These are phyloP conservation scores for Formica exsecta DNA, from an alignment of 1,140 invertebrate species.

Conservation along the genomic window DNA sequence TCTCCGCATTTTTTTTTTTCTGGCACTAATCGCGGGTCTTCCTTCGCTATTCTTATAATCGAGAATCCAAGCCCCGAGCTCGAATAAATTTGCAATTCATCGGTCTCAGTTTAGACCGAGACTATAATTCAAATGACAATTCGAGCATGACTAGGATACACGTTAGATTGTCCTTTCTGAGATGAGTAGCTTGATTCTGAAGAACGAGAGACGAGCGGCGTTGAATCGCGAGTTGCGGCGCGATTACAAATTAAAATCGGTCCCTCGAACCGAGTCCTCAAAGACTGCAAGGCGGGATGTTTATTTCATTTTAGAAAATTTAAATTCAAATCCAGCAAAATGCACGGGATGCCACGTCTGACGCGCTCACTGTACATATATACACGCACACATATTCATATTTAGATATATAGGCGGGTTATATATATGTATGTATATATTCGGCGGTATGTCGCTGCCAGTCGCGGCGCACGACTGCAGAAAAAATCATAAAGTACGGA, in stretches of 20 bases:
- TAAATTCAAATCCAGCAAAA: constrained; percentile 69
- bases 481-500: constrained; percentile 83
- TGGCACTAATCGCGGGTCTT: background rate
- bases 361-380: background rate
- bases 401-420: background rate
- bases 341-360: background rate
- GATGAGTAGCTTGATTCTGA: background rate
- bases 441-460: constrained; percentile 30
- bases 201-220: constrained; percentile 10
- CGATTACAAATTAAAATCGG: constrained; percentile 77
- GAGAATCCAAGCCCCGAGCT: background rate
- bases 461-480: constrained; percentile 60
- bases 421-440: background rate
- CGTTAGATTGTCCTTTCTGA: background rate
- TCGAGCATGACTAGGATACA: constrained; percentile 32
- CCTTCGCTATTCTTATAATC: background rate
- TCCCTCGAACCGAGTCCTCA: background rate
- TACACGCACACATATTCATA: background rate
- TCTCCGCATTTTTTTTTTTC: background rate
- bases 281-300: background rate
- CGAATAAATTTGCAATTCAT: constrained; percentile 68
- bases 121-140: constrained; percentile 65
- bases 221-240: background rate
- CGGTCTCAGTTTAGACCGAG: constrained; percentile 56
- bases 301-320: constrained; percentile 74